phyloP scores from a whole-genome alignment of 2,888 invertebrate species.

The Mythimna loreyi region DNA sequence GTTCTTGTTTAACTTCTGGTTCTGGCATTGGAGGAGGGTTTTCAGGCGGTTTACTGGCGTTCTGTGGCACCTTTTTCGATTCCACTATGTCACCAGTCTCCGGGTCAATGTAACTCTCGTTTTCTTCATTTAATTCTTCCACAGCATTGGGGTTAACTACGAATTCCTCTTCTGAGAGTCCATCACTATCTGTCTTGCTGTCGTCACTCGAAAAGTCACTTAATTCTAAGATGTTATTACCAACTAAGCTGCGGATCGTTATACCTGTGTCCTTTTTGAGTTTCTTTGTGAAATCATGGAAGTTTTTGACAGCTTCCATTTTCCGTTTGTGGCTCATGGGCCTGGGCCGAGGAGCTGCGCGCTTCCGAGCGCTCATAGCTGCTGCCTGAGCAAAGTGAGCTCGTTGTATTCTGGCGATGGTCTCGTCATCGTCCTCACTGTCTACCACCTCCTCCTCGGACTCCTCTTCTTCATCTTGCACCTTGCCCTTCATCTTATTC shows the following conservation, averaged over 20 bases:
- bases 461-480: slow-evolving; percentile 76
- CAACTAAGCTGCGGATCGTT: slow-evolving; percentile 87
- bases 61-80: slow-evolving; percentile 64
- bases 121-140: slow-evolving; percentile 85
- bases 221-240: slow-evolving; percentile 87
- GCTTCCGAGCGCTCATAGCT: slow-evolving; percentile 84
- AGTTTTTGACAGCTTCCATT: slow-evolving; percentile 88
- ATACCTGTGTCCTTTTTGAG: slow-evolving; percentile 89
- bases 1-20: slow-evolving; percentile 56
- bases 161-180: slow-evolving; percentile 88
- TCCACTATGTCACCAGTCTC: slow-evolving; percentile 88
- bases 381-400: slow-evolving; percentile 87
- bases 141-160: slow-evolving; percentile 87
- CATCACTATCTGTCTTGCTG: slow-evolving; percentile 86
- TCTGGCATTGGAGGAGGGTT: slow-evolving; percentile 50
- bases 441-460: slow-evolving; percentile 84
- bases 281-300: slow-evolving; percentile 89
- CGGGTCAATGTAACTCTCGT: slow-evolving; percentile 89
- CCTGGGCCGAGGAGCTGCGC: slow-evolving; percentile 79
- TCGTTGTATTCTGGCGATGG: slow-evolving; percentile 87
- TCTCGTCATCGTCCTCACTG: slow-evolving; percentile 88
- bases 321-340: slow-evolving; percentile 89
- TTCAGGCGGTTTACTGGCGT: slow-evolving; percentile 49
- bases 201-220: slow-evolving; percentile 88
- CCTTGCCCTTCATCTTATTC: slow-evolving; percentile 78